Conservation (phyloP, 2,797 vertebrate species). For the Crenichthys baileyi region DNA sequence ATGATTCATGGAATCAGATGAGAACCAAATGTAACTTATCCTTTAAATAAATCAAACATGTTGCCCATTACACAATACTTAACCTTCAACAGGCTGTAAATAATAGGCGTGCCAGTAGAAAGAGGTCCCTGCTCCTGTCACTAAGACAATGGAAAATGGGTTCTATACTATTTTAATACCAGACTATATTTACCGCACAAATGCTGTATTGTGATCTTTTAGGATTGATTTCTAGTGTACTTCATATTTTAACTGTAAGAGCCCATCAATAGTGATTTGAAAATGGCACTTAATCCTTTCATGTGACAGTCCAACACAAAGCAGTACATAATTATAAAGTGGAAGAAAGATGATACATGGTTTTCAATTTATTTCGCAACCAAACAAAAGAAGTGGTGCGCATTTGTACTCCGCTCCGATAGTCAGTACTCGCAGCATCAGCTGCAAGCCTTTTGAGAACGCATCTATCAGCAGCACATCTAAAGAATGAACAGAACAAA, state of each 20-base stretch:
- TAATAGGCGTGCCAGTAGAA: not conserved
- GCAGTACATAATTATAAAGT: not conserved
- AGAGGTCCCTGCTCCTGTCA: not conserved
- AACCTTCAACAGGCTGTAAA: slow-evolving; percentile 6
- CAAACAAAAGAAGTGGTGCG: not conserved
- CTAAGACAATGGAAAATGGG: not conserved
- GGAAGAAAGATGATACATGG: not conserved
- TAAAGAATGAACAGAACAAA: not conserved
- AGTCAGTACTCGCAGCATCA: not conserved
- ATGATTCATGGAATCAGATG: slow-evolving; percentile 17
- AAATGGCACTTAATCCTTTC: not conserved
- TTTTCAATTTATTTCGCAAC: not conserved
- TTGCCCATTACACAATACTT: not conserved
- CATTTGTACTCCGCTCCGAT: not conserved
- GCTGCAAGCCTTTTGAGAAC: not conserved
- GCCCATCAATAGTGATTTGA: not conserved
- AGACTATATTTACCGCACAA: not conserved
- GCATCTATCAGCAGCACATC: not conserved
- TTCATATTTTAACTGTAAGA: not conserved
- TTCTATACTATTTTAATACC: not conserved
- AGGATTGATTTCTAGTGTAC: not conserved
- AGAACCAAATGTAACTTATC: slow-evolving; percentile 29
- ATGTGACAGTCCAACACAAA: too few species aligned
- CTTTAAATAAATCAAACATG: not conserved
- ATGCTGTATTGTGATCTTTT: not conserved